Evolutionary conservation across 2,797 vertebrate species (phyloP).

Genomic region (Bucorvus abyssinicus): DNA sequence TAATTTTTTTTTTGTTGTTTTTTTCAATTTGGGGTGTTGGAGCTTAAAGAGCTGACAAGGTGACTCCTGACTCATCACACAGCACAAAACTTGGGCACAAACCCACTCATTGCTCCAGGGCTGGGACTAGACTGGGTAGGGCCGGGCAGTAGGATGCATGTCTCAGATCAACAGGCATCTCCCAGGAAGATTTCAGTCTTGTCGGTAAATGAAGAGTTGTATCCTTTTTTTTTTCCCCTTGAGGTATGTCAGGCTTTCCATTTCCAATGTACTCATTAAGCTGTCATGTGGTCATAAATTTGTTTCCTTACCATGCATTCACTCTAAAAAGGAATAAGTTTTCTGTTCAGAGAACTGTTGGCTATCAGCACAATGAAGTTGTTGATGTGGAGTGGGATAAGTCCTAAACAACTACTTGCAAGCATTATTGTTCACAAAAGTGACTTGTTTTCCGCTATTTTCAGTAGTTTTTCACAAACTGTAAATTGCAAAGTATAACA

Average conservation of each 20-base stretch:
- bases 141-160: neutral
- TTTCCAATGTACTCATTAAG: neutral
- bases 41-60: constrained; percentile 10
- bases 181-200: neutral
- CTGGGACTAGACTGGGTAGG: neutral
- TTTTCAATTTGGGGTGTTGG: constrained; percentile 34
- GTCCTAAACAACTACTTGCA: neutral
- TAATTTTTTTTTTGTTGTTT: neutral
- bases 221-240: neutral
- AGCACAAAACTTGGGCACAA: neutral
- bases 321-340: neutral
- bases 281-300: neutral
- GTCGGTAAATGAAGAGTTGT: neutral
- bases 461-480: neutral
- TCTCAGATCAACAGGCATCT: neutral
- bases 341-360: neutral
- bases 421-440: neutral
- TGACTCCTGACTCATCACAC: constrained; percentile 13
- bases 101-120: neutral
- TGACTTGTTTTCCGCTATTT: neutral
- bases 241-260: neutral
- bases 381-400: neutral
- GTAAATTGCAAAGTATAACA: neutral
- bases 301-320: constrained; percentile 11
- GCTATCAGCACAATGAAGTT: neutral